Evolutionary conservation across 2,797 vertebrate genomes (phyloP), one percentile per base, ranked within the genome.

Genomic region (Platalea minor): DNA sequence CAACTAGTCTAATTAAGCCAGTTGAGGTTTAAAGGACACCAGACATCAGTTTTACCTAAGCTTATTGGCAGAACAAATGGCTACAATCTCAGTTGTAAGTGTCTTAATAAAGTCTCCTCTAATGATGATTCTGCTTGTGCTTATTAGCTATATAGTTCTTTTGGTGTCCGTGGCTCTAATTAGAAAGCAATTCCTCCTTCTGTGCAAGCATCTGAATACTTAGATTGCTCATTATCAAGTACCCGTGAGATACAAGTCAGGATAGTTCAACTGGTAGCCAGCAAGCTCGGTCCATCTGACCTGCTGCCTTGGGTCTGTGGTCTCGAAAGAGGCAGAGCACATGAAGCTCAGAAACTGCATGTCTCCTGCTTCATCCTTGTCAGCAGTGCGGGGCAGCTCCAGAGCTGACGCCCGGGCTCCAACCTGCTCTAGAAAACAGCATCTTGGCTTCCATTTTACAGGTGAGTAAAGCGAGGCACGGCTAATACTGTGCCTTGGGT

Each of bases 61-160:
- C 35, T 91, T 90, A 85, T 74, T 94, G 78, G 79, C 79, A 94
- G 69, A 79, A 94, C 57, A 81, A 95, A 88, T 88, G 72, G 48
- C 79, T 88, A 25, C 73, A 73, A 37, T 84, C 61, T 88, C 76
- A 63, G 37, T 41, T 76, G 25, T 70, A 84, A 86, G 63, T 85
- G 48, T 89, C 73, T 83, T 92, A 65, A 88, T 89, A 56, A 94
- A 94, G 75, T 53, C 79, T 91, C 51, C 54, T 89, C 18, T 68
- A 84, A 76, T 37, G 65, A 56, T 88, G 35, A 54, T 92, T 94
- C 61, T 88, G 46, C 75, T 94, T 88, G 76, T 81, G 73, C 65
- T 91, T 91, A 84, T 92, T 81, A 86, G 88, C 89, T 82, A 1
- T 67, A 26, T 82, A 81, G 88, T 73, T 88, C 65, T 91, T 88